Percentiles rank a stretch among this genome's conserved stretches.
Evolutionary conservation across 92 coral and sea anemone genomes (phyloP).

Genomic region (Phenganax stokvisi): DNA sequence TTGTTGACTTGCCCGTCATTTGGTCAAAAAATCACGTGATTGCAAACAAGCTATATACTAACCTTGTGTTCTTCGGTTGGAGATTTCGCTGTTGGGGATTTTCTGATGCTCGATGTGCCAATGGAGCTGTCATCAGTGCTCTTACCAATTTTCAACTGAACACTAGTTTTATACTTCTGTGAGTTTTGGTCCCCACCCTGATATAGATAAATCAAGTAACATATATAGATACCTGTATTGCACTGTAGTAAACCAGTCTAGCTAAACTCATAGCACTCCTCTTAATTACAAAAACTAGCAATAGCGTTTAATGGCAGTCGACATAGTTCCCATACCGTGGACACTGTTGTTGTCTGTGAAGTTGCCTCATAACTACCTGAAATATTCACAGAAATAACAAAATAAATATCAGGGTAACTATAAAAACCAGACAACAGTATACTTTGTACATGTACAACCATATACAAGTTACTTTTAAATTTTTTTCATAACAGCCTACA

Average conservation of each 20-base stretch:
- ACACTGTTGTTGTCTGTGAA: background rate
- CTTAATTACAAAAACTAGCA: no score
- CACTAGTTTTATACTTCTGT: slow-evolving; percentile 17
- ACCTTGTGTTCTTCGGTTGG: slow-evolving; percentile 9
- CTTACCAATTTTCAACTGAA: slow-evolving; percentile 27
- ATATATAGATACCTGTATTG: no score
- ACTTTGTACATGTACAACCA: no score
- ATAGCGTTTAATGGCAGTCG: no score
- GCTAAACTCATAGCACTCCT: no score
- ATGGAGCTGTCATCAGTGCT: slow-evolving; percentile 24
- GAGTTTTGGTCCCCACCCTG: background rate
- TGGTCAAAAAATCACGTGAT: no score
- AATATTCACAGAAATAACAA: slow-evolving; percentile 1
- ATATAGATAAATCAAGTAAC: background rate
- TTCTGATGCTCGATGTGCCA: background rate
- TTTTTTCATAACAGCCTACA: background rate
- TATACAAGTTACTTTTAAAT: background rate
- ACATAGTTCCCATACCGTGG: background rate
- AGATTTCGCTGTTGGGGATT: slow-evolving; percentile 13
- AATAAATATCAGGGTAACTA: background rate
- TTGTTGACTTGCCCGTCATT: no score
- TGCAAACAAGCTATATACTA: background rate
- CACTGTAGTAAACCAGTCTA: no score
- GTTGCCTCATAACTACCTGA: slow-evolving; percentile 18
- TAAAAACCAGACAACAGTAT: background rate